Percentiles rank a stretch among this genome's conserved stretches.
These are phyloP conservation scores for Pterocles burchelli DNA, from an alignment of 2,113 vertebrate genomes.

Conservation along the genomic window DNA sequence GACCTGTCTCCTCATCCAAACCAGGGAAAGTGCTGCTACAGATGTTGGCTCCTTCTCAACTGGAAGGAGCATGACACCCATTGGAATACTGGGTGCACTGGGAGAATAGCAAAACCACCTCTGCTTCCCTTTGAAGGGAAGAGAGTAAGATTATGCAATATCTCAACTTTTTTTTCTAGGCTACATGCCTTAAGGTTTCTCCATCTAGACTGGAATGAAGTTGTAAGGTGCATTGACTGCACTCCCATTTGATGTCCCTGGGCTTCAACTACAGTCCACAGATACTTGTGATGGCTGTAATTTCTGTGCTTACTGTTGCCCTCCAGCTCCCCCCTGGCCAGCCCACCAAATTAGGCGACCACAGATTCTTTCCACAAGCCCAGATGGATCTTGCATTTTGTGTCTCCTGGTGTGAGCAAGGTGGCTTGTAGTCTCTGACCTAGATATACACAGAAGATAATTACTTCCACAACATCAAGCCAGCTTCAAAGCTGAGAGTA, in stretches of 20 bases:
- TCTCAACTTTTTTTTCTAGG: neutral
- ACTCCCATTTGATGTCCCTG: neutral
- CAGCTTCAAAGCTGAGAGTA: neutral
- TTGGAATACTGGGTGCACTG: neutral
- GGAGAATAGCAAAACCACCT: neutral
- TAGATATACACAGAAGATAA: neutral
- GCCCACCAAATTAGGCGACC: neutral
- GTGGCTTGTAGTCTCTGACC: neutral
- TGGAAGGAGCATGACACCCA: neutral
- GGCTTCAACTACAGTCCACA: neutral
- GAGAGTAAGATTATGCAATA: neutral
- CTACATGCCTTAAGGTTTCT: neutral
- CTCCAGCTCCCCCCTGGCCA: neutral
- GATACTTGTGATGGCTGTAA: fast-evolving
- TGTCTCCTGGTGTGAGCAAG: neutral
- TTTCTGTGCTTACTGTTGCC: neutral
- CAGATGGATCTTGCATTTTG: neutral
- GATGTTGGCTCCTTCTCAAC: neutral
- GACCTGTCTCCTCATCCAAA: neutral
- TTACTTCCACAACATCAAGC: neutral
- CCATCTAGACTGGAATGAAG: neutral
- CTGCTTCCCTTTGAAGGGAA: neutral
- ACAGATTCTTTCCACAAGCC: neutral
- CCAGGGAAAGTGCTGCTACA: fast-evolving
- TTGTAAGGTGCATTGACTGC: neutral